phyloP scores from a whole-genome alignment of 2,888 invertebrate species.

The Arctia plantaginis region DNA sequence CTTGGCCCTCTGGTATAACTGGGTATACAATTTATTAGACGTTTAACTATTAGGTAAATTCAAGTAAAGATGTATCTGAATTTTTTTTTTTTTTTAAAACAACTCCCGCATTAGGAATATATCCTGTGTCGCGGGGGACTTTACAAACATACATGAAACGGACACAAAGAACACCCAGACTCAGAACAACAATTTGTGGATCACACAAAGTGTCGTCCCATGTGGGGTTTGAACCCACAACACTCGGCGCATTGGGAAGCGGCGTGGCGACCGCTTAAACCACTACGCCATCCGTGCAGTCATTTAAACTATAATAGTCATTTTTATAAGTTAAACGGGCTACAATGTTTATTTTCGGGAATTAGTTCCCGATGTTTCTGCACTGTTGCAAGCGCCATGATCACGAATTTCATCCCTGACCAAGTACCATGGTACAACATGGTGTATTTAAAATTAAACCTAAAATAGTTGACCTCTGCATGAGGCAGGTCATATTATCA shows the following conservation, averaged over 20 bases:
- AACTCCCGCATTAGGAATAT: too few species aligned
- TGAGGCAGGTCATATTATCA: neutral
- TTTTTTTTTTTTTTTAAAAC: too few species aligned
- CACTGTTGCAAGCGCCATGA: neutral
- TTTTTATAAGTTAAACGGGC: neutral
- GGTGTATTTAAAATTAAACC: neutral
- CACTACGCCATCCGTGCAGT: too few species aligned
- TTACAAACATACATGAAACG: too few species aligned
- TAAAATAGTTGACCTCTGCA: neutral
- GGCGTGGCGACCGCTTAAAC: too few species aligned
- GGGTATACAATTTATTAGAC: neutral
- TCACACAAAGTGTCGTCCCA: too few species aligned
- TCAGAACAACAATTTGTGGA: too few species aligned
- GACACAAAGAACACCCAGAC: too few species aligned
- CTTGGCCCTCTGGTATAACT: too few species aligned
- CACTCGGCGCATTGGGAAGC: too few species aligned
- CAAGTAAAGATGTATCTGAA: neutral
- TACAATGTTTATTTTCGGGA: neutral
- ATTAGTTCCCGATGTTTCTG: neutral
- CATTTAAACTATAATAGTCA: neutral
- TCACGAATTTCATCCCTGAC: neutral
- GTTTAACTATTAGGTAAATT: neutral
- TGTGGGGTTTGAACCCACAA: too few species aligned
- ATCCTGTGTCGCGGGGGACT: too few species aligned
- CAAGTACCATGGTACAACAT: neutral